A percentile compares a stretch with the other conserved stretches of the same genome.
These are phyloP conservation scores for Saccopteryx bilineata DNA, from an alignment of 2,113 vertebrate species.

Conservation along the genomic window DNA sequence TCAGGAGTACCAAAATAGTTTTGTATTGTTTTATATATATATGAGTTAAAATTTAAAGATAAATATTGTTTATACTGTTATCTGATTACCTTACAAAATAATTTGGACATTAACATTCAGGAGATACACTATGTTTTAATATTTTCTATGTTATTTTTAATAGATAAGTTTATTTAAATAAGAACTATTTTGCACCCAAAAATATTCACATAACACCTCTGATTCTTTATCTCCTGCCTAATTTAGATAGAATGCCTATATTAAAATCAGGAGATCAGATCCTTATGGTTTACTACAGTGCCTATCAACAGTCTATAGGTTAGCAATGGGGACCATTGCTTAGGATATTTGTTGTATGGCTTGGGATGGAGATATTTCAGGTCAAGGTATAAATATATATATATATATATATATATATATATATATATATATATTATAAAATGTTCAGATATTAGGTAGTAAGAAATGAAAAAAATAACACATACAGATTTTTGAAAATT, in stretches of 20 bases:
- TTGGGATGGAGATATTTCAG: background rate
- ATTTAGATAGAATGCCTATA: background rate
- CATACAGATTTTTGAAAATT: background rate
- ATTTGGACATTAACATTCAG: background rate
- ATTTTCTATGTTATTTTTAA: background rate
- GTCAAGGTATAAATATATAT: background rate
- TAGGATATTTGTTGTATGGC: background rate
- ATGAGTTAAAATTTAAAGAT: background rate
- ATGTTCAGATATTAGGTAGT: background rate
- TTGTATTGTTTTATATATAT: background rate
- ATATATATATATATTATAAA: background rate
- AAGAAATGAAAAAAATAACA: background rate
- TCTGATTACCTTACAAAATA: background rate
- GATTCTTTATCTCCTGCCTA: background rate
- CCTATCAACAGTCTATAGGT: background rate
- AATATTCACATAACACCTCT: background rate
- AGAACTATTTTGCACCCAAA: background rate
- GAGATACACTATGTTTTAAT: background rate
- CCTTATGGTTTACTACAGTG: accelerated
- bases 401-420: no score
- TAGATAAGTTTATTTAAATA: background rate
- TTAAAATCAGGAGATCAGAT: background rate
- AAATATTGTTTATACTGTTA: background rate
- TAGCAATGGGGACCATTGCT: background rate
- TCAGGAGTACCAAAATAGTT: background rate